Base-by-base conservation (phyloP, 2,797 vertebrate species). In the Enteromius trimaculatus region DNA sequence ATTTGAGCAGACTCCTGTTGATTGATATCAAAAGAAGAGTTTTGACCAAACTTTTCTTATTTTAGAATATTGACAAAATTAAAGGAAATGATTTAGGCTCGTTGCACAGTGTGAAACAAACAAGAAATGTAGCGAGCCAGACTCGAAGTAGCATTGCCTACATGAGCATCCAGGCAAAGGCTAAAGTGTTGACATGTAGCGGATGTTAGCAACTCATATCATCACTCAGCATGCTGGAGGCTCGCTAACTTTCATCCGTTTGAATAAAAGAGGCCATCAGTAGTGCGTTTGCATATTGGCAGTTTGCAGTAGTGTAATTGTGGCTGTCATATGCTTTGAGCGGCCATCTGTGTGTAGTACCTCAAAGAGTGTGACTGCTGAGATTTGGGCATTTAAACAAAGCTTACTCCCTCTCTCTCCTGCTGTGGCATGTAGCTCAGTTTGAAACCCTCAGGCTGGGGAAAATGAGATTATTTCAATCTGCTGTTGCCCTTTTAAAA, bases 381-480 rank as follows among this genome's bases (percentile, higher is more conserved):
- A 79, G 86, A 87, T 53, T 65, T 64, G 79, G 86, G 81, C 75
- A 75, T 72, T 53, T 76, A 82, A 86, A 83, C 84, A 82, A 84
- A 84, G 84, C 81, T 77, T 16, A 49, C 64, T 70, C 78, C 7
- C 51, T 82, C 66, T 60, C 34, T 60, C 64, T 68, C 75, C 58
- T 37, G 26, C 75, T 74, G 68, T 26, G 68, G 13, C 26, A 1
- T 55, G 66, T 79, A 68, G 76, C 70, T 62, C 82, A 74, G 62
- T 74, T 21, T n/a, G 23, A 60, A 79, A 68, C 68, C 58, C 64
- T 51, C 70, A 23, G 77, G 44, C 70, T 80, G 81, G 16, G 29
- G 69, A 71, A 76, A 77, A 60, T 78, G 39, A 83, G 85, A 86
- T 83, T 76, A 70, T 68, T 79, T 49, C 65, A 80, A 80, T 80